These are phyloP conservation scores for Elgonia sp. DNA, from an alignment of 2,888 invertebrate species.

Conservation along the genomic window DNA sequence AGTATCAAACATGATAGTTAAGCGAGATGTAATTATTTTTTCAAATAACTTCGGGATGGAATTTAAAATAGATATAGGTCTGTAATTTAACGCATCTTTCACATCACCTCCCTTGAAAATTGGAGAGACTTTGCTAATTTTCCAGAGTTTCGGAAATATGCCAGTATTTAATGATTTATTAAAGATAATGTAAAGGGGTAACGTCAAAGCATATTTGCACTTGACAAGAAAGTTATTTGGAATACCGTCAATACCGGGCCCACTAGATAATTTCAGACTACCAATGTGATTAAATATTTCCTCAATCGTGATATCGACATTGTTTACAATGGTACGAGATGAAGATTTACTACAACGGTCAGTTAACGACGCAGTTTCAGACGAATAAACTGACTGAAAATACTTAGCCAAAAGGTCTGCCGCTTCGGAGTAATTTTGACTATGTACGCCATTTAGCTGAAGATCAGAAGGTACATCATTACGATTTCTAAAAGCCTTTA, in stretches of 20 bases:
- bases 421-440: neutral
- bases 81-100: neutral
- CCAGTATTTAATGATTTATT: neutral
- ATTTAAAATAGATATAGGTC: constrained; percentile 16
- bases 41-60: neutral
- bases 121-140: constrained; percentile 3
- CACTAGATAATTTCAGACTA: neutral
- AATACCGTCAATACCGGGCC: neutral
- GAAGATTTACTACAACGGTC: neutral
- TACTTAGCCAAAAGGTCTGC: neutral
- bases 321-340: neutral
- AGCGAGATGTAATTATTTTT: neutral
- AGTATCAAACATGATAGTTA: neutral
- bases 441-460: neutral
- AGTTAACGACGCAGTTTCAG: neutral
- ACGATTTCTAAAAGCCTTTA: neutral
- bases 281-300: neutral
- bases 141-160: neutral
- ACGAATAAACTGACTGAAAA: neutral
- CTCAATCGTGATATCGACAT: neutral
- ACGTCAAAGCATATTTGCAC: neutral
- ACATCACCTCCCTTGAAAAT: neutral
- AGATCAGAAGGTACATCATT: neutral
- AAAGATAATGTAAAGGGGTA: neutral
- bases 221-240: neutral